Evolutionary conservation across 2,797 vertebrate species (phyloP).

Genomic region (Tadarida brasiliensis): DNA sequence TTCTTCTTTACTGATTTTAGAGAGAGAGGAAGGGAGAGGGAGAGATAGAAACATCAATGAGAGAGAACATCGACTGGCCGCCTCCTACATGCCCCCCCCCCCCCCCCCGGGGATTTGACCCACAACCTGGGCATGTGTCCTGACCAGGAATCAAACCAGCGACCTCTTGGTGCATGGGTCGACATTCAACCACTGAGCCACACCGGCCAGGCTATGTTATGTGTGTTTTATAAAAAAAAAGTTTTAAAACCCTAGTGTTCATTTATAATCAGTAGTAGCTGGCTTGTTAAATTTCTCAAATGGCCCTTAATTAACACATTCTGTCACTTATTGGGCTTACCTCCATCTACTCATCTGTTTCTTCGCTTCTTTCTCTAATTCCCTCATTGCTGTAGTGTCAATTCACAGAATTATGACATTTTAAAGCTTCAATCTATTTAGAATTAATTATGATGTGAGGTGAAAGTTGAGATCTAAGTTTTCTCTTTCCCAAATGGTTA

Average conservation of each 20-base stretch:
- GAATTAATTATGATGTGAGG: background rate
- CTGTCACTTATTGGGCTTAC: background rate
- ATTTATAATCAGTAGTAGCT: background rate
- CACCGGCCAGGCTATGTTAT: too few species aligned
- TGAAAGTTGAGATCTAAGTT: background rate
- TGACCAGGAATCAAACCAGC: too few species aligned
- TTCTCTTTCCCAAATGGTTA: background rate
- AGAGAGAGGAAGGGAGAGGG: too few species aligned
- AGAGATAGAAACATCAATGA: too few species aligned
- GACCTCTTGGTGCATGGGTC: too few species aligned
- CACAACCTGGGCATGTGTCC: too few species aligned
- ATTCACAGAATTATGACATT: background rate
- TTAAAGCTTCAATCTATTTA: background rate
- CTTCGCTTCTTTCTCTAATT: background rate
- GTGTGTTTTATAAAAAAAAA: background rate
- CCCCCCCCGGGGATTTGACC: too few species aligned
- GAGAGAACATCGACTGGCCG: too few species aligned
- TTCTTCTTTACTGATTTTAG: too few species aligned
- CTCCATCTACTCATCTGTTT: background rate
- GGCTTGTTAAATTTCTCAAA: background rate
- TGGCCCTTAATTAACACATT: background rate
- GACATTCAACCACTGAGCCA: too few species aligned
- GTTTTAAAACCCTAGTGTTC: background rate
- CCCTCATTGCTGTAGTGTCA: background rate
- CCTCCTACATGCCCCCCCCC: too few species aligned